A percentile compares a stretch with the other conserved stretches of the same genome.
phyloP scores from a whole-genome alignment of 2,797 vertebrate species.

The Intellagama lesueurii region DNA sequence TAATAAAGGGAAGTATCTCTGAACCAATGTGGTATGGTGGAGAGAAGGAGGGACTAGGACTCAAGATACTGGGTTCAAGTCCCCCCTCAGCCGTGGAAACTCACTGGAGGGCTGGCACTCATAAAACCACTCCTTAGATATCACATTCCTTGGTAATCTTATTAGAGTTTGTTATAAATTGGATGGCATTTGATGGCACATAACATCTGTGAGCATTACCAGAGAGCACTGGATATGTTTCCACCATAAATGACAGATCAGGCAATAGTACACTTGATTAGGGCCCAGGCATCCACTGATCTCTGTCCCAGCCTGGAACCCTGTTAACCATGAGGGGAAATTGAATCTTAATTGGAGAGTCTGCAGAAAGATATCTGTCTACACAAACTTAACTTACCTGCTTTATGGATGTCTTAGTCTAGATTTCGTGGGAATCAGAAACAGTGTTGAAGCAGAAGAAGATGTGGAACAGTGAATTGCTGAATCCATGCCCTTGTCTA shows the following conservation, averaged over 20 bases:
- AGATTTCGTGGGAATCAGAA: background rate
- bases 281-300: too few species aligned
- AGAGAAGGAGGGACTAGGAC: background rate
- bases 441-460: background rate
- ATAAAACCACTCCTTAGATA: too few species aligned
- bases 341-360: background rate
- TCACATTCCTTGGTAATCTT: too few species aligned
- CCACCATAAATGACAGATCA: background rate
- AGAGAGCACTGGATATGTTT: too few species aligned
- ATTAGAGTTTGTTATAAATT: too few species aligned
- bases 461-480: background rate
- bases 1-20: background rate
- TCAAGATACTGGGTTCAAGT: background rate
- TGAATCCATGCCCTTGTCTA: background rate
- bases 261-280: background rate
- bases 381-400: background rate
- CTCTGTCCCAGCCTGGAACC: background rate
- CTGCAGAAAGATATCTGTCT: background rate
- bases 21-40: background rate
- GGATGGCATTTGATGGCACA: too few species aligned
- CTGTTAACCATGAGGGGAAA: background rate
- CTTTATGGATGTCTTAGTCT: background rate
- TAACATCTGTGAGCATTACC: too few species aligned
- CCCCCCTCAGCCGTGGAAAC: too few species aligned
- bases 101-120: background rate